Evolutionary conservation across 2,888 invertebrate genomes (phyloP), one percentile per base, ranked within the genome.

Genomic region (Drosophila antonietae): DNA sequence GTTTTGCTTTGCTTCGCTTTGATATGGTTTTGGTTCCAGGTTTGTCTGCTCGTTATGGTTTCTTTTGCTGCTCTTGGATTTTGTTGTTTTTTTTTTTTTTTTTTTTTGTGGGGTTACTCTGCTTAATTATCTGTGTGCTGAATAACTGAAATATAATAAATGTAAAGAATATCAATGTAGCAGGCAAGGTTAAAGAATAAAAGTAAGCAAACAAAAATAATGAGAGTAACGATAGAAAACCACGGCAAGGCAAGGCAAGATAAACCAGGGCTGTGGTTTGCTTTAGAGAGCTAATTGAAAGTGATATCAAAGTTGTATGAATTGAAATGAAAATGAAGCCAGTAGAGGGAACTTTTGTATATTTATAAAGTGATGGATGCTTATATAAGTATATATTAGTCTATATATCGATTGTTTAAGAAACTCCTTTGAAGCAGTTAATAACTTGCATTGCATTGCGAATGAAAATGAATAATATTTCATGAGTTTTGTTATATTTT

Each of bases 41-140:
- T 14, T 9, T 57, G 28, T 57, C n/a, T 56, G 20, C 33, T 51
- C 33, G 47, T 47, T 51, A 44, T 47, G 41, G 56, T 15, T 61
- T 18, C 57, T 33, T 23, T 57, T 51, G 1, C 20, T 18, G 6
- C 1, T 28, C 41, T 8, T 8, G 23, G 23, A 23, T 35, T 37
- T 52, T 0, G 20, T 20, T 20, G 20, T 3, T 47, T 37, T n/a
- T n/a, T n/a, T n/a, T n/a, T n/a, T n/a, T n/a, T n/a, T 4, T 35
- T 35, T 37, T 20, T 61, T 55, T 63, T 58, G 15, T 35, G n/a
- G 33, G 18, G 47, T n/a, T 46, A 65, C 56, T 72, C 63, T 66
- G 73, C 72, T 67, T 80, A 78, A 82, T 75, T 84, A 70, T 31
- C 23, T 39, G 2, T 23, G n/a, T 35, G 10, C 31, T 20, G 35